Base-by-base conservation (phyloP, 2,888 invertebrate species). In the Crematogaster levior region DNA sequence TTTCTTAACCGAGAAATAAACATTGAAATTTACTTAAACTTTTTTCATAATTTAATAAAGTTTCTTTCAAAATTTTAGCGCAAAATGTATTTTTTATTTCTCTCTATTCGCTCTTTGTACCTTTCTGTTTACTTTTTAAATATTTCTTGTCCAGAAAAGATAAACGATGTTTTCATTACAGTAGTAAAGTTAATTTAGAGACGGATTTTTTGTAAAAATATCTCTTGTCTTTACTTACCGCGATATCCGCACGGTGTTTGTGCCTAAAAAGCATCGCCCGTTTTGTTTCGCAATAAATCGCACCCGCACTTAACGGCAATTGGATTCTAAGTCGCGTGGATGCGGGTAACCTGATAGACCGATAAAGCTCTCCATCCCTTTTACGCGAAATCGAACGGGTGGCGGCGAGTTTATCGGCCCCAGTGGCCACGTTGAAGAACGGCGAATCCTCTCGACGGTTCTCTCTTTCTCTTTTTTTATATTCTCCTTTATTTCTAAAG, bases 361-460 rank as follows among this genome's bases (percentile, higher is more conserved):
- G 77, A 79, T 79, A 79, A 68, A 68, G 70, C 70, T 56, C 77
- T 79, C 70, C 40, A 46, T 75, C 75, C 75, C 37, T 79, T 79
- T 79, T 68, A 79, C 70, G 77, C 77, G 77, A 79, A 81, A 81
- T 81, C 79, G 80, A 79, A 79, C 77, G 80, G 80, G 80, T 81
- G 74, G 80, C 79, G 80, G 77, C 75, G 80, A 27, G 74, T 72
- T 74, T 81, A 81, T 81, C 80, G 80, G 74, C 37, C 74, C 74
- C 48, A 40, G 74, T 74, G 79, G 37, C 80, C 48, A 46, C 30
- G 27, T 24, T 61, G 56, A 66, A 63, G 58, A 66, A 82, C 77
- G 75, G 51, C 46, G 37, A 40, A 37, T 74, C 60, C 63, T 74
- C 43, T 61, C 77, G 68, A n/a, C 63, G n/a, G 18, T 46, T 80